Conservation (phyloP, 2,113 vertebrate species). For the Lepus americanus region DNA sequence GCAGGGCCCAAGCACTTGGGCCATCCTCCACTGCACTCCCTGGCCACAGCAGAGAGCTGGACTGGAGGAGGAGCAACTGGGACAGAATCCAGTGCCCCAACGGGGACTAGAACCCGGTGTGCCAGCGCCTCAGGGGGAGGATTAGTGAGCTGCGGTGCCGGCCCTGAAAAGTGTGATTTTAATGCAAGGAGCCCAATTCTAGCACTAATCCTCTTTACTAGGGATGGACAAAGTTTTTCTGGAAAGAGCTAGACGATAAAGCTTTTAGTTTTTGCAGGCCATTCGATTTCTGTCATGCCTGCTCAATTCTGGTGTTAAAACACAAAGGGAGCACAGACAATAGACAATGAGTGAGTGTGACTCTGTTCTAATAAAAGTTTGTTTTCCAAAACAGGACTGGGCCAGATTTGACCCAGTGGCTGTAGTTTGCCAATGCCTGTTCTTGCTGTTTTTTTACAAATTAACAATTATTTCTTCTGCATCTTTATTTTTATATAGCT, state of each 20-base stretch:
- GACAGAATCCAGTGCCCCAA: too few relatives aligned
- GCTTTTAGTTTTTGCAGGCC: background rate
- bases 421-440: rapidly evolving
- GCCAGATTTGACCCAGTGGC: background rate
- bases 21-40: too few relatives aligned
- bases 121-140: too few relatives aligned
- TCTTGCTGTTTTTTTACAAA: too few relatives aligned
- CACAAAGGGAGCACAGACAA: rapidly evolving
- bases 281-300: background rate
- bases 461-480: too few relatives aligned
- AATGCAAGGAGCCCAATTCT: background rate
- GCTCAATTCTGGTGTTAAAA: background rate
- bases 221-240: background rate
- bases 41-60: too few relatives aligned
- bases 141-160: too few relatives aligned
- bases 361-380: background rate
- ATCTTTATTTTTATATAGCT: too few relatives aligned
- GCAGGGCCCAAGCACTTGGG: too few relatives aligned
- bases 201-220: background rate
- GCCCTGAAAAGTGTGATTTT: background rate
- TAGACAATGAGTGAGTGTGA: background rate
- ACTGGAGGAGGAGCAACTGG: too few relatives aligned
- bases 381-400: background rate
- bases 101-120: too few relatives aligned
- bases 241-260: background rate